These are phyloP conservation scores for Tetramorium bicarinatum DNA, from an alignment of 2,888 invertebrate species.

Conservation along the genomic window DNA sequence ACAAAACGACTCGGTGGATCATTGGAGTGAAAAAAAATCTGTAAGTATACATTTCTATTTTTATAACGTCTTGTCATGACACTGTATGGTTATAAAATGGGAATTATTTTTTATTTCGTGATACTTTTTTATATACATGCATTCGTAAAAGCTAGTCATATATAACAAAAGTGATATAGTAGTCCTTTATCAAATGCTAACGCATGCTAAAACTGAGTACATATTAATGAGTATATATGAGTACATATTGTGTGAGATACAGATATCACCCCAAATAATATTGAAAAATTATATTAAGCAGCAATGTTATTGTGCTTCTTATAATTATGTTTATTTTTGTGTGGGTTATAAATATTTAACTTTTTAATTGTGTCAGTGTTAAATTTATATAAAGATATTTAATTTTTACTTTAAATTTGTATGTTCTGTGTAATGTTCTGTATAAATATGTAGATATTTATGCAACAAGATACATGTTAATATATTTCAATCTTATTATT, in stretches of 20 bases:
- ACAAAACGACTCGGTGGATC: conserved; percentile 88
- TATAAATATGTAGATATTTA: background rate
- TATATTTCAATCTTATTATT: background rate
- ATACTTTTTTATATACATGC: background rate
- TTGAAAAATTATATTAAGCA: background rate
- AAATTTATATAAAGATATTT: conserved; percentile 16
- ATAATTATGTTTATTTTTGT: background rate
- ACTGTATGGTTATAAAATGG: background rate
- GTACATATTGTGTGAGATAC: background rate
- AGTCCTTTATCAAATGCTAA: background rate
- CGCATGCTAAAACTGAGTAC: conserved; percentile 28
- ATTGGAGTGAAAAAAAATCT: conserved; percentile 90
- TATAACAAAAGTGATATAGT: background rate
- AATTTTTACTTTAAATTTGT: background rate
- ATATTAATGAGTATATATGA: conserved; percentile 36
- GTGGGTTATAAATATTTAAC: background rate
- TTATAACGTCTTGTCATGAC: background rate
- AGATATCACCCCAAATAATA: background rate
- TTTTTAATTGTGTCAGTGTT: background rate
- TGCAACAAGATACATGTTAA: background rate
- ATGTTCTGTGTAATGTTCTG: no score
- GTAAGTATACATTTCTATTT: conserved; percentile 86
- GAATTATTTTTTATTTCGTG: background rate
- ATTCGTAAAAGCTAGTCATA: conserved; percentile 63
- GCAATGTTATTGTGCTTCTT: conserved; percentile 17